Evolutionary conservation across 2,113 vertebrate genomes (phyloP).

Genomic region (Cyanistes caeruleus): DNA sequence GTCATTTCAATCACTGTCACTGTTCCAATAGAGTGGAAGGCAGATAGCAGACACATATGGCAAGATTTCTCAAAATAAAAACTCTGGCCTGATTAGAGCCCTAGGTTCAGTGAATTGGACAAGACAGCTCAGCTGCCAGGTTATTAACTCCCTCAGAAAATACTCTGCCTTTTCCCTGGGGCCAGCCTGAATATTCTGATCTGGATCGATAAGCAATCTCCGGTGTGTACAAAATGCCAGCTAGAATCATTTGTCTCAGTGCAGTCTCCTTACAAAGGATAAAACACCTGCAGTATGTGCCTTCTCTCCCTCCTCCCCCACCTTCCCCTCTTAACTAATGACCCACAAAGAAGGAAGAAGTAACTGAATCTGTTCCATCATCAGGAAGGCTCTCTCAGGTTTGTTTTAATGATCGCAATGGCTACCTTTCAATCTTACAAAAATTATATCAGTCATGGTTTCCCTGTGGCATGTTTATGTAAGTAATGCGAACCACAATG

Average conservation of each 20-base stretch:
- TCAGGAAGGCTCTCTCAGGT: slow-evolving; percentile 75
- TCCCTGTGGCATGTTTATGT: slow-evolving; percentile 74
- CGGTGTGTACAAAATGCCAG: slow-evolving; percentile 99
- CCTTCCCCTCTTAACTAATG: slow-evolving; percentile 88
- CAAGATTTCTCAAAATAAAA: slow-evolving; percentile 91
- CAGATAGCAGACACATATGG: slow-evolving; percentile 75
- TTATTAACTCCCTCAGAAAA: slow-evolving; percentile 99
- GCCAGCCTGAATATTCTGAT: slow-evolving; percentile 94
- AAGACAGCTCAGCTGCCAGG: slow-evolving; percentile 99
- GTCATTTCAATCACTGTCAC: slow-evolving; percentile 99
- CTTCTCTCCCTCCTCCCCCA: slow-evolving; percentile 68
- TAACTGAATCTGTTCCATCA: slow-evolving; percentile 88
- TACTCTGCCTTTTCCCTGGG: slow-evolving; percentile 91
- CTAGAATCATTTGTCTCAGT: slow-evolving; percentile 98
- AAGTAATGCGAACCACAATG: slow-evolving; percentile 72
- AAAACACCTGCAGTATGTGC: slow-evolving; percentile 84
- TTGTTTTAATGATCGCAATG: slow-evolving; percentile 77
- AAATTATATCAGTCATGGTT: slow-evolving; percentile 72
- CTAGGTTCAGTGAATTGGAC: slow-evolving; percentile 99
- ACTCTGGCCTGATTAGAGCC: slow-evolving; percentile 98
- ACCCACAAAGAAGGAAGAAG: slow-evolving; percentile 86
- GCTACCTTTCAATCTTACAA: slow-evolving; percentile 75
- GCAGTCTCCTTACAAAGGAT: slow-evolving; percentile 88
- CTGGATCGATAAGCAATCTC: slow-evolving; percentile 99
- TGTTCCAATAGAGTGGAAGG: slow-evolving; percentile 91